A percentile compares a stretch with the other conserved stretches of the same genome.
phyloP scores from a whole-genome alignment of 2,797 vertebrate species.

The Phaenicophaeus curvirostris region DNA sequence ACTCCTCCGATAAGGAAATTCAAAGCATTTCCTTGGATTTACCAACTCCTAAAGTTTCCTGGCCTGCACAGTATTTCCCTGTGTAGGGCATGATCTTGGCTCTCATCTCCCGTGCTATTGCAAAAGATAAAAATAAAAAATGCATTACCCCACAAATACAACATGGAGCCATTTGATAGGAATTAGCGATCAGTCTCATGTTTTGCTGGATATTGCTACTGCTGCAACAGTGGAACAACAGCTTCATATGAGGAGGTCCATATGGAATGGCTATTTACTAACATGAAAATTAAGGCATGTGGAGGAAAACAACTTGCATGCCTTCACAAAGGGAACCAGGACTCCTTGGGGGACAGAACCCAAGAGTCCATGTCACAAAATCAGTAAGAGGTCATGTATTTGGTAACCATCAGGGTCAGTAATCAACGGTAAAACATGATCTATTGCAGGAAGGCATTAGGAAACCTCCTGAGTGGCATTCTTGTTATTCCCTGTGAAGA shows the following conservation, averaged over 20 bases:
- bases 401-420: background rate
- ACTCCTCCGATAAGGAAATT: conserved; percentile 35
- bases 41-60: conserved; percentile 1
- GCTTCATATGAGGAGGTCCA: background rate
- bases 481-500: background rate
- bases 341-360: background rate
- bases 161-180: background rate
- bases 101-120: background rate
- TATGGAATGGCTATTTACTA: background rate
- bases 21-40: conserved; percentile 31
- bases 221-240: background rate
- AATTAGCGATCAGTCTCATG: background rate
- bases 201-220: background rate
- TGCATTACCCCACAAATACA: background rate
- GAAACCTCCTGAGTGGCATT: background rate
- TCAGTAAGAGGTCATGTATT: background rate
- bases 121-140: background rate
- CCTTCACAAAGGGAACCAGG: background rate
- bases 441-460: background rate
- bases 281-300: background rate
- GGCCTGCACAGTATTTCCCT: background rate
- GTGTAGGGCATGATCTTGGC: background rate
- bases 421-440: background rate
- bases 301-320: background rate
- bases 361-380: background rate